Percentiles rank a stretch among this genome's conserved stretches.
These are phyloP conservation scores for Teleogryllus oceanicus DNA, from an alignment of 2,888 invertebrate species.

Conservation along the genomic window DNA sequence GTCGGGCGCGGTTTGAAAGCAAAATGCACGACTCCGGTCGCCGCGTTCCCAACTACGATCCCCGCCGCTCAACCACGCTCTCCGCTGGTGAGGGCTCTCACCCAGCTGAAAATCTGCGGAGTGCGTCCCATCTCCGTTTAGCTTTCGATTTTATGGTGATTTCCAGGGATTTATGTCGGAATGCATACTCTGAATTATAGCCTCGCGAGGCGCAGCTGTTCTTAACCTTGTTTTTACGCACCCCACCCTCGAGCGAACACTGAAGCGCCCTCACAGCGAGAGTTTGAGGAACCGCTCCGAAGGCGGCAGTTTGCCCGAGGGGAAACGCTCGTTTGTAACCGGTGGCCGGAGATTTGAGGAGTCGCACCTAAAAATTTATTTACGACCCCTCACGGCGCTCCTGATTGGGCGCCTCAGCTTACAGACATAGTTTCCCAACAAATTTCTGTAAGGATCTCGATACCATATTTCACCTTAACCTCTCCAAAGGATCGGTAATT, in stretches of 20 bases:
- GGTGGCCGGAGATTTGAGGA: background rate
- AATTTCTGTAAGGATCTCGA: background rate
- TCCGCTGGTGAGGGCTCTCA: too few relatives aligned
- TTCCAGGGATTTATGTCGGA: background rate
- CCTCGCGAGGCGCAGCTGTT: background rate
- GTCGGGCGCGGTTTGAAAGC: too few relatives aligned
- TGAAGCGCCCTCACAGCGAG: background rate
- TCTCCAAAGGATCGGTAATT: background rate
- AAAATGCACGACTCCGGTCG: too few relatives aligned
- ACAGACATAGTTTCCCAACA: background rate
- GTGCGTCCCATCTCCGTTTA: background rate
- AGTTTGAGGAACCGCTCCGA: background rate
- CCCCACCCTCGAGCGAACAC: background rate
- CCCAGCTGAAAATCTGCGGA: too few relatives aligned
- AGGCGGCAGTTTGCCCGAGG: background rate
- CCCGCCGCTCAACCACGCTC: too few relatives aligned
- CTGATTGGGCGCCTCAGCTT: background rate
- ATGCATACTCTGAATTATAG: background rate
- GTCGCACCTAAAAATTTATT: background rate
- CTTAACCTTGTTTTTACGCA: constrained; percentile 6
- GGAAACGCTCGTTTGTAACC: constrained; percentile 1
- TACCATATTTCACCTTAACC: background rate
- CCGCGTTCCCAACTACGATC: too few relatives aligned
- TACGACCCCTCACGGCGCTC: background rate
- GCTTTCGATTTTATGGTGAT: background rate